Conservation (phyloP, 2,888 invertebrate genomes). For the Prosapia bicincta region DNA sequence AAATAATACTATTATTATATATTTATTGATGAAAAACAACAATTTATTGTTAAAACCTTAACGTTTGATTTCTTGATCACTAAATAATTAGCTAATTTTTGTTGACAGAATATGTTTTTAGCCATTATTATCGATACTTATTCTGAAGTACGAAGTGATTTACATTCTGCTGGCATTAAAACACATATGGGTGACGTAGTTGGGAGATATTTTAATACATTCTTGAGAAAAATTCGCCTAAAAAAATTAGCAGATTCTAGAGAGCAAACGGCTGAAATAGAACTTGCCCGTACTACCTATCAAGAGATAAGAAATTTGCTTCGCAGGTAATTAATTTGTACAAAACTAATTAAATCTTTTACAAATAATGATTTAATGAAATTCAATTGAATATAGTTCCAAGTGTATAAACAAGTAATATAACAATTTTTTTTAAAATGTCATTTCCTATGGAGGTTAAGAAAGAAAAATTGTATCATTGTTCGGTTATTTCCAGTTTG, state of each 20-base stretch:
- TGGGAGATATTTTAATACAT: neutral
- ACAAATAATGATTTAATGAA: too few relatives aligned
- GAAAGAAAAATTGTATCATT: too few relatives aligned
- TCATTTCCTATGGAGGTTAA: neutral
- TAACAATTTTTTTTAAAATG: too few relatives aligned
- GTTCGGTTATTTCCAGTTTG: too few relatives aligned
- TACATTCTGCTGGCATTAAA: slow-evolving; percentile 7
- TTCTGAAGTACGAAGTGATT: slow-evolving; percentile 12
- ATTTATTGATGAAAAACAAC: too few relatives aligned
- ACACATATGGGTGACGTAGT: slow-evolving; percentile 9
- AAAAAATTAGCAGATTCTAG: neutral
- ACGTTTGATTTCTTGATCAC: too few relatives aligned
- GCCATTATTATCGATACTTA: slow-evolving; percentile 25
- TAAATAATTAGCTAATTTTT: too few relatives aligned
- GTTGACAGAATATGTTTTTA: slow-evolving; percentile 23
- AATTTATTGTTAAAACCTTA: too few relatives aligned
- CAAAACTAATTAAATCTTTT: too few relatives aligned
- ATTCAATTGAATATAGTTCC: too few relatives aligned
- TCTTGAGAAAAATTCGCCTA: neutral
- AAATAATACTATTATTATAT: too few relatives aligned
- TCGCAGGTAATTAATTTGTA: slow-evolving; percentile 6
- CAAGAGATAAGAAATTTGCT: slow-evolving; percentile 18
- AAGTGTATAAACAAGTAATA: too few relatives aligned
- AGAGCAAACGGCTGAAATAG: neutral
- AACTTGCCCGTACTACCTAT: neutral